A percentile compares a stretch with the other conserved stretches of the same genome.
Evolutionary conservation across 2,888 invertebrate genomes (phyloP).

Genomic region (Drosophila monieri): DNA sequence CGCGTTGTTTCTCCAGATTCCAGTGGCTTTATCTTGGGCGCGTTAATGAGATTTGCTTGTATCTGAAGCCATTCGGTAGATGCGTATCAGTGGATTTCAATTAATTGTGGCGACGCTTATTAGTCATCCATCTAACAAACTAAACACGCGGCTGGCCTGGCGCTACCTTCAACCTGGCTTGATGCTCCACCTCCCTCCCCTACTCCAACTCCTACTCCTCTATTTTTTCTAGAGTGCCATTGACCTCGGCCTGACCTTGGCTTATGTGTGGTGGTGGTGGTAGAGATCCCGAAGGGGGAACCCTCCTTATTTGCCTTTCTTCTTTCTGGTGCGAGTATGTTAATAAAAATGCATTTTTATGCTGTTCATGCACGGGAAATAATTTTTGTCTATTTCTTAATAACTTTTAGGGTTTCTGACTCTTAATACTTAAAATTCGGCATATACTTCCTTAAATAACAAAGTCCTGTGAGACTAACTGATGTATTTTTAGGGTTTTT

Average conservation of each 20-base stretch:
- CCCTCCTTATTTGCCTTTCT: slow-evolving; percentile 34
- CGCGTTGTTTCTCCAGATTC: slow-evolving; percentile 40
- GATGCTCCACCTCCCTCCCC: slow-evolving; percentile 34
- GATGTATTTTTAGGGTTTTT: too few species aligned
- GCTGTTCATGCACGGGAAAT: slow-evolving; percentile 17
- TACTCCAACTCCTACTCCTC: slow-evolving; percentile 14
- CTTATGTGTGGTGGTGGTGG: not conserved
- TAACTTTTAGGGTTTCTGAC: too few species aligned
- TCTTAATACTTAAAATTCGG: too few species aligned
- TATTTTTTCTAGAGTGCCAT: slow-evolving; percentile 55
- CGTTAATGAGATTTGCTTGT: slow-evolving; percentile 84
- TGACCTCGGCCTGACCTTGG: slow-evolving; percentile 72
- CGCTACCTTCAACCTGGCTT: slow-evolving; percentile 38
- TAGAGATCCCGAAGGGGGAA: not conserved
- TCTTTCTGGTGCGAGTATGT: slow-evolving; percentile 31
- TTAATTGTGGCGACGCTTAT: slow-evolving; percentile 82
- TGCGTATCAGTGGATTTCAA: slow-evolving; percentile 82
- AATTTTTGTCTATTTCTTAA: slow-evolving; percentile 11
- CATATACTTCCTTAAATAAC: too few species aligned
- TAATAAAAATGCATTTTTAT: slow-evolving; percentile 61
- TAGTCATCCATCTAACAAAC: slow-evolving; percentile 83
- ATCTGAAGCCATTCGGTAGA: slow-evolving; percentile 82
- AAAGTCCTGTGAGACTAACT: too few species aligned
- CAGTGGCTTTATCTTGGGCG: slow-evolving; percentile 79
- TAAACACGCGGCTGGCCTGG: slow-evolving; percentile 69